Base-by-base conservation (phyloP, 2,113 vertebrate genomes). In the Oryzias javanicus region DNA sequence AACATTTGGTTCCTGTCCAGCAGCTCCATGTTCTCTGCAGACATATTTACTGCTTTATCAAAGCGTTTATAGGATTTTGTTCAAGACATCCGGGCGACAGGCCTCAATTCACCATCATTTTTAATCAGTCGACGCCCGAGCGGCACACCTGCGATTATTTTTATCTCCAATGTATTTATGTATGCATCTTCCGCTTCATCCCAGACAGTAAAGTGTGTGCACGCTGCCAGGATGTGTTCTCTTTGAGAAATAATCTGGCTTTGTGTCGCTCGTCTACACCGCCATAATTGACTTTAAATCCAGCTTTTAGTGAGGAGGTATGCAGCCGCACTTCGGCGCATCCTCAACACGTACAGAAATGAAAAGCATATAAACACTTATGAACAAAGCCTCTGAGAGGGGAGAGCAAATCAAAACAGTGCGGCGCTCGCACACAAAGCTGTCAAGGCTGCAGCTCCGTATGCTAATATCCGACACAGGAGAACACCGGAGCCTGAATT, bases 101-200 rank as follows among this genome's bases (percentile, higher is more conserved):
- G 17, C 14, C 14, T 6, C 73, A 64, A 75, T 85, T 80, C 75
- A 70, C 82, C 76, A 82, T 73, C 71, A 60, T 75, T 75, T 80
- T 62, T 54, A 67, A 70, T 42, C 47, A 65, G 76, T 59, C 73
- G 61, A 52, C 49, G 66, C 56, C 60, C 55, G 73, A 29, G n/a
- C 18, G 27, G 25, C 65, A 51, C 57, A 16, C 49, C 68, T 27
- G 14, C 58, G 25, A 15, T 20, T 40, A 35, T 47, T 60, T 48
- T 60, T 29, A 6, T 20, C 22, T 35, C 3, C 8, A 35, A 12
- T 0, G 1, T 12, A 10, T 35, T 35, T 12, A 12, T 12, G 2
- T 35, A 35, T 35, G 35, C 35, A 27, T 12, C 10, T 3, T 35
- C 2, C 10, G 24, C 51, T 66, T 68, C 42, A 17, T 66, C 53